Evolutionary conservation across 2,113 vertebrate genomes (phyloP).

Genomic region (Gnathonemus echidnorhynchus): DNA sequence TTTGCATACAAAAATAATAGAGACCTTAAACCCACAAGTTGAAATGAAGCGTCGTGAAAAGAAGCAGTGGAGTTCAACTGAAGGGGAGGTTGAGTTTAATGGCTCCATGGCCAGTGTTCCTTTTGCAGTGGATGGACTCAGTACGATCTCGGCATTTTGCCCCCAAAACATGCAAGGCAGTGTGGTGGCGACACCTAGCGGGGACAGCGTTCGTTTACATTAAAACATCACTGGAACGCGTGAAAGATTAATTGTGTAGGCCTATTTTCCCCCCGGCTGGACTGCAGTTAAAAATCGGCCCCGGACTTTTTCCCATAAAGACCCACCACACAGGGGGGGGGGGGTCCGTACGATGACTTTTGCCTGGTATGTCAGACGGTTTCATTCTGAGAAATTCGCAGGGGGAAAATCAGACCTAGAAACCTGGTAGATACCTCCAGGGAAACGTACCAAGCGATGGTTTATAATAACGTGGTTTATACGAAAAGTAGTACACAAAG

Average conservation of each 20-base stretch:
- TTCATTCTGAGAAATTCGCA: neutral
- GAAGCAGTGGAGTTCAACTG: neutral
- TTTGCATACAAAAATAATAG: neutral
- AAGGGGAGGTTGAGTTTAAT: neutral
- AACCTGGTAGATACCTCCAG: neutral
- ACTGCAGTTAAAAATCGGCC: neutral
- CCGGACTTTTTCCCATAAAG: neutral
- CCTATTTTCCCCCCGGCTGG: neutral
- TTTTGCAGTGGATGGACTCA: neutral
- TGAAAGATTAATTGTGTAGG: neutral
- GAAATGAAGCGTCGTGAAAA: neutral
- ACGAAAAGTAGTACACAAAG: neutral
- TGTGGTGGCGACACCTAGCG: neutral
- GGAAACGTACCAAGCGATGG: neutral
- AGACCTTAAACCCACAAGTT: neutral
- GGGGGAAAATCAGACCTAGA: neutral
- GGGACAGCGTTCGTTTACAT: neutral
- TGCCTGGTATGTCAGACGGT: neutral
- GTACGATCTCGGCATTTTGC: neutral
- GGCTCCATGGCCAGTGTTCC: neutral
- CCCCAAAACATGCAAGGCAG: neutral
- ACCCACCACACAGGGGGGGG: too few relatives aligned
- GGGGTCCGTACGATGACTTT: neutral
- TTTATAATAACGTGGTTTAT: neutral
- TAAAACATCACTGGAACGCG: neutral